These are phyloP conservation scores for Zaprionus africanus DNA, from an alignment of 1,140 invertebrate species.

Conservation along the genomic window DNA sequence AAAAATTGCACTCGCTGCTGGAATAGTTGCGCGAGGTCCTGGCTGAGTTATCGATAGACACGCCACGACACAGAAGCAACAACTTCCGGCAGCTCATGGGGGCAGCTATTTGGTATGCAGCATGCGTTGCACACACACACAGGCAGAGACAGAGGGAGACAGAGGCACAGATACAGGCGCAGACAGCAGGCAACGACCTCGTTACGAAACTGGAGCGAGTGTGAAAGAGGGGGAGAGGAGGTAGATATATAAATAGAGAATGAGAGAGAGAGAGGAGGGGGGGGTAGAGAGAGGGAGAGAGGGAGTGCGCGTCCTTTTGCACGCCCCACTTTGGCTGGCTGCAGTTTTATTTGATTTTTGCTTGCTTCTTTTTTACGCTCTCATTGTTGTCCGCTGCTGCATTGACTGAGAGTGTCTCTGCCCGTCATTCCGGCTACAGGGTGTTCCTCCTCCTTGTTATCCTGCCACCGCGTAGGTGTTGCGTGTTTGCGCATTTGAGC, in stretches of 20 bases:
- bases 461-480: conserved; percentile 61
- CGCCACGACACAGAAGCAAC: conserved; percentile 11
- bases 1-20: conserved; percentile 57
- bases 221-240: conserved; percentile 1
- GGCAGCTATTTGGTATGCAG: conserved; percentile 72
- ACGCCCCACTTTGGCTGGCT: conserved; percentile 47
- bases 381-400: conserved; percentile 22
- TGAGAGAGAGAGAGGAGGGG: neutral
- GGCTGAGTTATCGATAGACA: conserved; percentile 59
- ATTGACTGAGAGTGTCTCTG: conserved; percentile 13
- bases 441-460: conserved; percentile 34
- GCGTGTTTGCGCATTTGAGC: conserved; percentile 79
- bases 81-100: conserved; percentile 57
- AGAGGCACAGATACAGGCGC: conserved; percentile 35
- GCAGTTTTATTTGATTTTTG: conserved; percentile 54
- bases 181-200: conserved; percentile 68
- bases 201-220: conserved; percentile 71
- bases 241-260: neutral
- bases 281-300: neutral
- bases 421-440: neutral
- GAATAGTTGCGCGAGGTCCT: conserved; percentile 60
- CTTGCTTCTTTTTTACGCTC: conserved; percentile 15
- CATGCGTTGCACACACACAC: conserved; percentile 55
- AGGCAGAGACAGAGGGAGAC: neutral
- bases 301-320: conserved; percentile 39